These are phyloP conservation scores for Zosterops borbonicus DNA, from an alignment of 2,113 vertebrate genomes.

Conservation along the genomic window DNA sequence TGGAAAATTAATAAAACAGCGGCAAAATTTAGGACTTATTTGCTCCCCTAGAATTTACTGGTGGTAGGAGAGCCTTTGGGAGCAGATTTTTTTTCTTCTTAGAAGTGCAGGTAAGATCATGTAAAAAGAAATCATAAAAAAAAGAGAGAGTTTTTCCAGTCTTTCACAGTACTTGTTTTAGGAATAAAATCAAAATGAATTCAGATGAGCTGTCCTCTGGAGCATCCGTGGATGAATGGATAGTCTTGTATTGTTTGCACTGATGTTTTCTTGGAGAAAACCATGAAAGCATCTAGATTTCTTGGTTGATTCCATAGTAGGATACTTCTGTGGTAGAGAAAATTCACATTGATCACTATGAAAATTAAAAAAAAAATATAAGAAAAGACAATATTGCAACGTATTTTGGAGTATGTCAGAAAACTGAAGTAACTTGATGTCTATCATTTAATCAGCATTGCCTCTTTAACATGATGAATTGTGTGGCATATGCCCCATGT, in stretches of 20 bases:
- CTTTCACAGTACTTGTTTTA: neutral
- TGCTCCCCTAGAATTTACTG: neutral
- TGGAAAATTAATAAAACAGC: neutral
- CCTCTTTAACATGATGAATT: neutral
- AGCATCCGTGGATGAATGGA: rapidly evolving
- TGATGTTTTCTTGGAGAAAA: neutral
- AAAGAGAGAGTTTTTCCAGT: neutral
- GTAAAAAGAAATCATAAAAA: rapidly evolving
- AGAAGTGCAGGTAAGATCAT: neutral
- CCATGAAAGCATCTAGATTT: neutral
- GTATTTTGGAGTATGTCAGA: neutral
- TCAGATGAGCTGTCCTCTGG: neutral
- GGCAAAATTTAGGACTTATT: neutral
- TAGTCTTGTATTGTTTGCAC: neutral
- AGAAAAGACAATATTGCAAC: neutral
- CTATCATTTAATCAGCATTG: neutral
- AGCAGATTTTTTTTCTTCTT: neutral
- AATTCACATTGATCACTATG: neutral
- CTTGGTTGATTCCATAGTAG: neutral
- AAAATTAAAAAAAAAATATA: neutral
- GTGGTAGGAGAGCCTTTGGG: neutral
- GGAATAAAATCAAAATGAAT: neutral
- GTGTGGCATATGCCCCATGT: neutral
- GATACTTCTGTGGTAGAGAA: neutral
- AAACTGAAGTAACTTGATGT: neutral